Evolutionary conservation across 2,113 vertebrate genomes (phyloP).

Genomic region (Rutilus rutilus): DNA sequence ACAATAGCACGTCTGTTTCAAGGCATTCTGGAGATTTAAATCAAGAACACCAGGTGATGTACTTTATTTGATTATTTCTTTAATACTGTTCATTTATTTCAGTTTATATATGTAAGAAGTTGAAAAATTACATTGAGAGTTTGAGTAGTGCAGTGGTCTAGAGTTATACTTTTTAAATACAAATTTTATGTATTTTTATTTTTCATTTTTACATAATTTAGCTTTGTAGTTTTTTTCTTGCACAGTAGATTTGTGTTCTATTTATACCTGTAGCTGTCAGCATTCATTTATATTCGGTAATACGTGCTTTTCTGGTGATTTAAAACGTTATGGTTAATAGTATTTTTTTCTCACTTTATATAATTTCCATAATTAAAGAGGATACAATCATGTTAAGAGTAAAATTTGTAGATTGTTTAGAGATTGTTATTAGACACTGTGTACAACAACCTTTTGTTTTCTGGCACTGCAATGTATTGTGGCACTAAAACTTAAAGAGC

Average conservation of each 20-base stretch:
- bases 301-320: not conserved
- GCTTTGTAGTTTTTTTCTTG: too few relatives aligned
- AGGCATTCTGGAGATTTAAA: conserved; percentile 55
- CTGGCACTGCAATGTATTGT: conserved; percentile 29
- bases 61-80: conserved; percentile 5
- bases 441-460: conserved; percentile 54
- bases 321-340: not conserved
- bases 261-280: conserved; percentile 8
- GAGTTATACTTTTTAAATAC: not conserved
- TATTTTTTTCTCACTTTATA: not conserved
- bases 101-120: not conserved
- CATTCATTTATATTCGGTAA: conserved; percentile 1
- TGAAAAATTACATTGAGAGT: not conserved
- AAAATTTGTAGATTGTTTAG: conserved; percentile 34
- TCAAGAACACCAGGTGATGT: conserved; percentile 70
- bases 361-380: not conserved
- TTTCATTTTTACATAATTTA: not conserved
- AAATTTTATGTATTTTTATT: not conserved
- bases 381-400: not conserved
- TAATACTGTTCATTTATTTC: not conserved
- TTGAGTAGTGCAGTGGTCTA: not conserved
- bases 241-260: too few relatives aligned
- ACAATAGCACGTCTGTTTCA: conserved; percentile 59
- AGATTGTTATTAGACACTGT: not conserved
- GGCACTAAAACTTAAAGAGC: conserved; percentile 43